Base-by-base conservation (phyloP, 2,113 vertebrate genomes). In the Phalacrocorax brasilianus region DNA sequence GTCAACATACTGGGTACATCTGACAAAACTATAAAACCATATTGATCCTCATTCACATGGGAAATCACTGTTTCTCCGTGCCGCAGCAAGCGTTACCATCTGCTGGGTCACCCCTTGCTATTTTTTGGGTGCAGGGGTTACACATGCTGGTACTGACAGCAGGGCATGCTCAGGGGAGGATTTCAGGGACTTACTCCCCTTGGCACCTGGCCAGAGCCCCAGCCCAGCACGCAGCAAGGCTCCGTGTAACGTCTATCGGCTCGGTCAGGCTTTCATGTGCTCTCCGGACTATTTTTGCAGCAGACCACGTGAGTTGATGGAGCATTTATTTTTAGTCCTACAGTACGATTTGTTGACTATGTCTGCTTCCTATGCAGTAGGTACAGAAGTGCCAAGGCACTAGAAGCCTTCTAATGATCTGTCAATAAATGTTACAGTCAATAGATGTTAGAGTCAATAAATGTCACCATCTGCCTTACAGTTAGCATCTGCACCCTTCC, bases 321-420 rank as follows among this genome's bases (percentile, higher is more conserved):
- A 94, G 85, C 49, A 87, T 91, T 79, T 97, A 94, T 96, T 96
- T 97, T 96, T 95, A 97, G 95, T 47, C 63, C 84, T 71, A 76
- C 55, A 12, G 53, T 55, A 73, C 23, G 4, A 79, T 93, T 85
- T 85, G 86, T 87, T 86, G 76, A 68, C 74, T 66, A 3, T 22
- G n/a, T 75, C 27, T 81, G 17, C 91, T 96, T 92, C 78, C 55
- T 72, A 5, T 47, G 74, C 53, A 81, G 78, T 14, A 70, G 53
- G n/a, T 73, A 71, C 9, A 52, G 58, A 89, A 85, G 74, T 38
- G 50, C 71, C 77, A 83, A 80, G 53, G 91, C 9, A 22, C 53
- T 71, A 74, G 93, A 83, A 94, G 67, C 47, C 26, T 59, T 91
- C 53, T 67, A 89, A 76, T 63, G 81, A 88, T 85, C 68, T 10